Percentiles rank a stretch among this genome's conserved stretches.
These are phyloP conservation scores for Colinus virginianus DNA, from an alignment of 2,113 vertebrate genomes.

Conservation along the genomic window DNA sequence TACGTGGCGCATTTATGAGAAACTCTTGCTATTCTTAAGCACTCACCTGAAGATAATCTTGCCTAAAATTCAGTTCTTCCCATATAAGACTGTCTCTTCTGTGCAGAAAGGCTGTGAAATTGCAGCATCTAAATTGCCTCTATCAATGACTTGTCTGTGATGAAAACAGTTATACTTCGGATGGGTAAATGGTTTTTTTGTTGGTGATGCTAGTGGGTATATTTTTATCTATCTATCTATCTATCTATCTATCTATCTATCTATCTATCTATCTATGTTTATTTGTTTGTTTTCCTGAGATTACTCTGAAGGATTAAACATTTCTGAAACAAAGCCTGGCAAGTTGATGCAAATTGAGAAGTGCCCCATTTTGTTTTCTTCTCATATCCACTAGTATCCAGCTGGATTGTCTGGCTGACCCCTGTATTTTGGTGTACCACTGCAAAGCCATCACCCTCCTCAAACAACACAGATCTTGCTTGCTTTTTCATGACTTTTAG, in stretches of 20 bases:
- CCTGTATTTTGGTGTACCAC: not conserved
- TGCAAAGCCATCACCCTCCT: not conserved
- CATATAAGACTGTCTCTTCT: not conserved
- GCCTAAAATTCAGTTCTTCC: not conserved
- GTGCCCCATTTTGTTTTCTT: not conserved
- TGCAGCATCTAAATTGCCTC: not conserved
- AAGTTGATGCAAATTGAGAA: conserved; percentile 6
- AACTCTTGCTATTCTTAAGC: not conserved
- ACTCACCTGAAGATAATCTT: not conserved
- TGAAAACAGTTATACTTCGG: not conserved
- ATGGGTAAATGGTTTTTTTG: not conserved
- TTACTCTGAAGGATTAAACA: not conserved
- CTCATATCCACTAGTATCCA: not conserved
- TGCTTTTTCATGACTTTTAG: not conserved
- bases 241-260: too few relatives aligned
- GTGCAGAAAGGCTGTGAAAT: not conserved
- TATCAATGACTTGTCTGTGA: not conserved
- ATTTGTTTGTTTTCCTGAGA: not conserved
- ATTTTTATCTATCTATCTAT: too few relatives aligned
- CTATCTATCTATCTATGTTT: not conserved
- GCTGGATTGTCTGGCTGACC: not conserved
- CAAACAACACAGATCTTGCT: not conserved
- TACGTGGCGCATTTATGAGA: not conserved
- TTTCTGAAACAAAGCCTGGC: conserved; percentile 6
- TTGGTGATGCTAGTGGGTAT: not conserved